Conservation (phyloP, 2,797 vertebrate species). For the Stomatorhinus walkeri region DNA sequence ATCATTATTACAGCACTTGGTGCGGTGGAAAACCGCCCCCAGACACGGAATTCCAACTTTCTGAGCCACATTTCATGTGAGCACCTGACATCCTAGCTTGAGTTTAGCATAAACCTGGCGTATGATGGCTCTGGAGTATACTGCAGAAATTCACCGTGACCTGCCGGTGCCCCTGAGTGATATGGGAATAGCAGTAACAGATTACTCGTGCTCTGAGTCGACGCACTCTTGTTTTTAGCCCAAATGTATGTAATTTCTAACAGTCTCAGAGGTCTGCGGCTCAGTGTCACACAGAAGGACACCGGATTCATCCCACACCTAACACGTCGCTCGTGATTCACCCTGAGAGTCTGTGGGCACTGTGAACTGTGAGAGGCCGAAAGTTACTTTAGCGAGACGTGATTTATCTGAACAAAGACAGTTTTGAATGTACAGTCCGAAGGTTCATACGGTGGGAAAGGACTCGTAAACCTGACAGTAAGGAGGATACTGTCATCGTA, state of each 20-base stretch:
- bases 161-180: neutral
- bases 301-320: neutral
- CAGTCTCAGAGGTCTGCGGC: neutral
- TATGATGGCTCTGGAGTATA: neutral
- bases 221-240: neutral
- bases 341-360: neutral
- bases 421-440: neutral
- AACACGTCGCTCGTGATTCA: neutral
- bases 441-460: neutral
- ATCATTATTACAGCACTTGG: neutral
- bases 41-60: neutral
- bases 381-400: neutral
- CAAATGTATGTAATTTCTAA: neutral
- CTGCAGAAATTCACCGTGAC: neutral
- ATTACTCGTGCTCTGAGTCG: neutral
- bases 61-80: neutral
- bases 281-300: neutral
- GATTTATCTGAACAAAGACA: neutral
- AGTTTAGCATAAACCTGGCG: neutral
- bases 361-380: neutral
- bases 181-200: neutral
- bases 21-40: neutral
- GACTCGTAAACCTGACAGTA: neutral
- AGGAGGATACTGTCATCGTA: neutral
- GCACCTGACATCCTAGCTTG: neutral